Percentiles rank a stretch among this genome's conserved stretches.
These are phyloP conservation scores for Acanthis flammea DNA, from an alignment of 2,797 vertebrate species.

Conservation along the genomic window DNA sequence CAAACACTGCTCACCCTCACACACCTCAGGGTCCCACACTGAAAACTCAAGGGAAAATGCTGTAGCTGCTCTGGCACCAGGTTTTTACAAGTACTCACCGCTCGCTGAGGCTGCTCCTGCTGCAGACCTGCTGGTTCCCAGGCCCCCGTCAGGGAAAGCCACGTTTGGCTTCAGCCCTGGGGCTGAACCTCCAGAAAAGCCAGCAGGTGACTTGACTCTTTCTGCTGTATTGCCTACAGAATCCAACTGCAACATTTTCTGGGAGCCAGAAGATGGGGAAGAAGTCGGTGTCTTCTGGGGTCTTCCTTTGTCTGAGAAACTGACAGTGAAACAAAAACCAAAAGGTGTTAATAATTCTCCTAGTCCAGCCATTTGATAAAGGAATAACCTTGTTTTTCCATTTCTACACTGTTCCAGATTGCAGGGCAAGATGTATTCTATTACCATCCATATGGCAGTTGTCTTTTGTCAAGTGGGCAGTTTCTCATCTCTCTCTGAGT, in stretches of 20 bases:
- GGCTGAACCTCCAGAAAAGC: slow-evolving; percentile 1
- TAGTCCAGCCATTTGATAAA: background rate
- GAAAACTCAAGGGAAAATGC: background rate
- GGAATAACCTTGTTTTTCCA: background rate
- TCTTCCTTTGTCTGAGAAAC: slow-evolving; percentile 75
- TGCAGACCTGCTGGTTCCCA: slow-evolving; percentile 9
- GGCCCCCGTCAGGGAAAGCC: slow-evolving; percentile 26
- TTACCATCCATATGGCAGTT: too few relatives aligned
- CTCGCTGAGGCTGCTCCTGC: slow-evolving; percentile 13
- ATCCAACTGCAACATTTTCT: slow-evolving; percentile 69
- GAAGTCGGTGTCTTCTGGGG: slow-evolving; percentile 67
- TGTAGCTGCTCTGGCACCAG: background rate
- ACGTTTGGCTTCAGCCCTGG: slow-evolving; percentile 44
- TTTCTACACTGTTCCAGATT: background rate
- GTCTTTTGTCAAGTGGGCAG: too few relatives aligned
- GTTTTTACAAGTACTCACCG: slow-evolving; percentile 47
- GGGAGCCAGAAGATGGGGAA: slow-evolving; percentile 66
- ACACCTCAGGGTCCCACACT: accelerated
- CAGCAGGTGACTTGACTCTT: slow-evolving; percentile 65
- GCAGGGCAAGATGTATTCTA: too few relatives aligned
- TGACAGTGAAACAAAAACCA: background rate
- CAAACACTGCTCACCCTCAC: background rate
- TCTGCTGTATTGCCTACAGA: slow-evolving; percentile 58
- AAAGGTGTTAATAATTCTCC: background rate
- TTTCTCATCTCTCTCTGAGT: too few relatives aligned